Percentiles rank a stretch among this genome's conserved stretches.
These are phyloP conservation scores for Bubo scandiacus DNA, from an alignment of 2,113 vertebrate genomes.

Conservation along the genomic window DNA sequence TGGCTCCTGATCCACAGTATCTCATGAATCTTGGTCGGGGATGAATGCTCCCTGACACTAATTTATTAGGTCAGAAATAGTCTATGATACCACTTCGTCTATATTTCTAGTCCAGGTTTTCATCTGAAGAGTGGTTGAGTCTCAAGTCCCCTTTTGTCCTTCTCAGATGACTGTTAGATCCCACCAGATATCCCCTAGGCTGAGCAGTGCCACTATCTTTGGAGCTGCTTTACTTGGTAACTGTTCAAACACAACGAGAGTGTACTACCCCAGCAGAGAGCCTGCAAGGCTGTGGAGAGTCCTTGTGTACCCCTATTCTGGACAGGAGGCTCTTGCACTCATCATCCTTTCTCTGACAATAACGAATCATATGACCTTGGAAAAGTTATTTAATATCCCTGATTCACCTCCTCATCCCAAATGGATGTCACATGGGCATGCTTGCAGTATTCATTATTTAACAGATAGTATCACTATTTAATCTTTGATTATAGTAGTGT, in stretches of 20 bases:
- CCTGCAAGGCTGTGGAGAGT: not conserved
- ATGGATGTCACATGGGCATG: not conserved
- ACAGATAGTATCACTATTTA: not conserved
- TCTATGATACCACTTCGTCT: not conserved
- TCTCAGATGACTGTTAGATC: not conserved
- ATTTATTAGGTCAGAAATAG: not conserved
- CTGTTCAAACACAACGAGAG: not conserved
- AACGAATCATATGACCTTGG: not conserved
- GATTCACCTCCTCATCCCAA: not conserved
- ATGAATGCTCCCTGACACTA: not conserved
- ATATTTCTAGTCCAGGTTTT: not conserved
- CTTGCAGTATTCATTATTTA: constrained; percentile 9
- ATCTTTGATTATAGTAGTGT: constrained; percentile 15
- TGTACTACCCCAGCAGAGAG: not conserved
- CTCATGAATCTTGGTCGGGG: not conserved
- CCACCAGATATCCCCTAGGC: not conserved
- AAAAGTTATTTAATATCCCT: not conserved
- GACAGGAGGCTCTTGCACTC: rapidly evolving
- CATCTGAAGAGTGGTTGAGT: not conserved
- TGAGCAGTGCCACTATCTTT: not conserved
- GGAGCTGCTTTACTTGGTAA: rapidly evolving
- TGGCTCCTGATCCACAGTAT: not conserved
- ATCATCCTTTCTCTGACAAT: not conserved
- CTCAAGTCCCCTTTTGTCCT: not conserved
- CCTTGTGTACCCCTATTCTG: not conserved